Conservation (phyloP, 1,140 invertebrate genomes). For the Melipona quadrifasciata region DNA sequence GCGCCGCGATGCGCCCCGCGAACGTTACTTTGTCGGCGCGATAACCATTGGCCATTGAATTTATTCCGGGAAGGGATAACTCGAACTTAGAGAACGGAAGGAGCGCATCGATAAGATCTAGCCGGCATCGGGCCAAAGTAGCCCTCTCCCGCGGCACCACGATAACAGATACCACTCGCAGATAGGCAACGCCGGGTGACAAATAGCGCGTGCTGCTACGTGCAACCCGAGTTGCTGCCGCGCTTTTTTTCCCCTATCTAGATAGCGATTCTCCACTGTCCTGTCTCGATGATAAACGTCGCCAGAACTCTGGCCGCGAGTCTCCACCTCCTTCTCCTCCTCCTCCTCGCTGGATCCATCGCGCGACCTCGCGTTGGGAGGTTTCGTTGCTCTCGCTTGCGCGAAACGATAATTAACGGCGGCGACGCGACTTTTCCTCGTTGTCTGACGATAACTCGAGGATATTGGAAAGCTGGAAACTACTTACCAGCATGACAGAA, state of each 20-base stretch:
- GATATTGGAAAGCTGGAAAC: background rate
- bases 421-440: background rate
- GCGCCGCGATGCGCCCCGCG: background rate
- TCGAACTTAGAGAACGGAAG: slow-evolving; percentile 64
- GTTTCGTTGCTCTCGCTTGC: slow-evolving; percentile 1
- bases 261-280: slow-evolving; percentile 67
- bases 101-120: slow-evolving; percentile 62
- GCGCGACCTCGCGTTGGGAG: slow-evolving; percentile 21
- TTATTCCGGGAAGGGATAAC: slow-evolving; percentile 63
- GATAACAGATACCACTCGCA: slow-evolving; percentile 64
- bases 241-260: slow-evolving; percentile 52
- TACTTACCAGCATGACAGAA: no score
- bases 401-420: slow-evolving; percentile 24
- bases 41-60: slow-evolving; percentile 70
- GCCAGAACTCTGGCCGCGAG: slow-evolving; percentile 2
- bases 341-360: background rate
- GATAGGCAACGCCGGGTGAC: slow-evolving; percentile 63
- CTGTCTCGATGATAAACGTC: slow-evolving; percentile 68
- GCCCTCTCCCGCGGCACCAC: slow-evolving; percentile 49
- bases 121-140: slow-evolving; percentile 58
- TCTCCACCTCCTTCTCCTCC: background rate
- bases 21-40: slow-evolving; percentile 64
- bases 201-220: slow-evolving; percentile 66
- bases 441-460: background rate
- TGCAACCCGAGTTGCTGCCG: slow-evolving; percentile 55